These are phyloP conservation scores for Scaptomyza flava DNA, from an alignment of 2,888 invertebrate genomes.

Conservation along the genomic window DNA sequence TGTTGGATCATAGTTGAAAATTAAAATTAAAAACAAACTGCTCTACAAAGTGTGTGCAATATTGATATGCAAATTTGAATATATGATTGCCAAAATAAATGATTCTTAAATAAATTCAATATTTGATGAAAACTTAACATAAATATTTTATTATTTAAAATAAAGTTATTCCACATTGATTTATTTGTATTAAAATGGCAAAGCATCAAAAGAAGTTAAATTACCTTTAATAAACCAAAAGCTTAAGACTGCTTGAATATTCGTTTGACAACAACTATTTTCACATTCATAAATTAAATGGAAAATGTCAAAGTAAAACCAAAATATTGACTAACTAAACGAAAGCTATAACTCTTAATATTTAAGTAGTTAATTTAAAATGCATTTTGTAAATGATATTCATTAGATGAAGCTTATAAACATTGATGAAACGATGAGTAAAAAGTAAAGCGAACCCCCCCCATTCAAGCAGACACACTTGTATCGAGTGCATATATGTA, in stretches of 20 bases:
- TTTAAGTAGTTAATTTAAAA: conserved; percentile 6
- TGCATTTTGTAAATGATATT: background rate
- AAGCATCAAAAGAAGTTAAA: too few relatives aligned
- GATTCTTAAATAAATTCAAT: too few relatives aligned
- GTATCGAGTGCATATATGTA: conserved; percentile 25
- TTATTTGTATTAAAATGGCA: too few relatives aligned
- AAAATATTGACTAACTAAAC: conserved; percentile 8
- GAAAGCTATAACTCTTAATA: conserved; percentile 6
- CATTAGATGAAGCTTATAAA: conserved; percentile 9
- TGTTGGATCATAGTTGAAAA: too few relatives aligned
- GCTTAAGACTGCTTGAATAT: background rate
- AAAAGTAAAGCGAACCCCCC: background rate
- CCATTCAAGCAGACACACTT: conserved; percentile 24
- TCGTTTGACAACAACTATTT: background rate
- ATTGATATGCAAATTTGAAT: too few relatives aligned
- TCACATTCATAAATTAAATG: background rate
- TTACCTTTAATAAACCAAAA: too few relatives aligned
- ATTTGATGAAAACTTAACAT: too few relatives aligned
- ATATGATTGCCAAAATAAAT: too few relatives aligned
- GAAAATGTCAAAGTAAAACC: conserved; percentile 2
- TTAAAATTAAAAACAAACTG: background rate
- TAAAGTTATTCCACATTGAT: too few relatives aligned
- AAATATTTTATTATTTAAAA: too few relatives aligned
- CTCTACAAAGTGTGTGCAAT: too few relatives aligned
- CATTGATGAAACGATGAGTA: conserved; percentile 4